phyloP scores from a whole-genome alignment of 2,113 vertebrate genomes.

The Pseudorhombus dupliciocellatus region DNA sequence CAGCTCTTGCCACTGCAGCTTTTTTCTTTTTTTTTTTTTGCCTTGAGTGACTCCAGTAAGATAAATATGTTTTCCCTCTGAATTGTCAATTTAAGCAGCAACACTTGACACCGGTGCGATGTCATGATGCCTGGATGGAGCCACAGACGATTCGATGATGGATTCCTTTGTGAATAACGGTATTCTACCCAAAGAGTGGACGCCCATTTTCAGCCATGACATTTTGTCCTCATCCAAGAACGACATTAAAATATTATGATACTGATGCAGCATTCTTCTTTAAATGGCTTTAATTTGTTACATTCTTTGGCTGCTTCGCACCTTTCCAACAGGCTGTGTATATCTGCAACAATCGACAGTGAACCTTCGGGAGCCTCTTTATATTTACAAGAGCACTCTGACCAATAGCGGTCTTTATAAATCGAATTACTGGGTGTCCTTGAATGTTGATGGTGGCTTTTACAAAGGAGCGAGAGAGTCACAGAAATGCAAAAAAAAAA shows the following conservation, averaged over 20 bases:
- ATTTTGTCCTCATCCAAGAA: conserved; percentile 10
- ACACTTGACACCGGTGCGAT: not conserved
- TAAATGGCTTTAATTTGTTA: conserved; percentile 12
- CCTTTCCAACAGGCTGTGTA: conserved; percentile 11
- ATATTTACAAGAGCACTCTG: conserved; percentile 37
- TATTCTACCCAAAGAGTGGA: conserved; percentile 5
- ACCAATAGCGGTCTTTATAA: conserved; percentile 47
- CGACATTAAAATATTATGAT: conserved; percentile 21
- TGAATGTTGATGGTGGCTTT: conserved; percentile 45
- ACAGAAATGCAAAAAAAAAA: conserved; percentile 11
- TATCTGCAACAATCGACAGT: conserved; percentile 10
- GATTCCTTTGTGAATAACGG: conserved; percentile 4
- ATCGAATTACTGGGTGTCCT: conserved; percentile 50
- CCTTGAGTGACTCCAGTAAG: conserved; percentile 22
- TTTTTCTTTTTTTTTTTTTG: too few species aligned
- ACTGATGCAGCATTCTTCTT: not conserved
- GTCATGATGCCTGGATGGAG: not conserved
- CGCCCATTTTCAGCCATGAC: not conserved
- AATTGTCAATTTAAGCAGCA: not conserved
- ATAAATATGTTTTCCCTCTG: conserved; percentile 14
- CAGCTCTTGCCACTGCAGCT: not conserved
- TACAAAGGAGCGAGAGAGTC: conserved; percentile 7
- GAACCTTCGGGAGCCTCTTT: conserved; percentile 24
- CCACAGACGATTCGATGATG: not conserved
- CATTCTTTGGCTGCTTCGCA: conserved; percentile 6